A percentile compares a stretch with the other conserved stretches of the same genome.
Evolutionary conservation across 2,888 invertebrate species (phyloP).

Genomic region (Cephus pulcher): DNA sequence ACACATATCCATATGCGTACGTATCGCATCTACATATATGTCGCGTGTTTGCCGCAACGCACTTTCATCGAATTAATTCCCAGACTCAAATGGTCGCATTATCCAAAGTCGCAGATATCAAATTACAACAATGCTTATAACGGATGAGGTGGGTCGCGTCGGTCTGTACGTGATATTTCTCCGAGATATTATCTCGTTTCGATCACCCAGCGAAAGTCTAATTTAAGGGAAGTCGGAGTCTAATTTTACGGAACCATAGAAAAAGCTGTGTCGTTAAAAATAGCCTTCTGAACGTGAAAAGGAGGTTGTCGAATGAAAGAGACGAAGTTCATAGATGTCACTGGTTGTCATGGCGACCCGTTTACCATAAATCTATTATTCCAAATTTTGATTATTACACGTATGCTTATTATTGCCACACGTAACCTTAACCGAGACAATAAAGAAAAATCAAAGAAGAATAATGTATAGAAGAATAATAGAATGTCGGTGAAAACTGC

Average conservation of each 20-base stretch:
- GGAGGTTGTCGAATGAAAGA: constrained; percentile 8
- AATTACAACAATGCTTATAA: not conserved
- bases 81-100: not conserved
- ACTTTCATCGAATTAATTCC: not conserved
- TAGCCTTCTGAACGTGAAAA: not conserved
- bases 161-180: not conserved
- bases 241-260: not conserved
- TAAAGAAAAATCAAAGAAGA: not conserved
- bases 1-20: not conserved
- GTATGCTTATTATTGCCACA: not conserved
- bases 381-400: not conserved
- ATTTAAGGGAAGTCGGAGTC: not conserved
- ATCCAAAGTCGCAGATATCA: not conserved
- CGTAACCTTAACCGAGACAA: not conserved
- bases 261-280: not conserved
- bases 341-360: constrained; percentile 28
- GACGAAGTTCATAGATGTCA: constrained; percentile 10
- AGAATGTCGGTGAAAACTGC: not conserved
- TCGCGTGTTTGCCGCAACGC: not conserved
- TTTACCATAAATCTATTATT: not conserved
- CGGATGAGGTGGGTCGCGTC: not conserved
- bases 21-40: not conserved
- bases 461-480: not conserved
- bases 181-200: not conserved
- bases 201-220: not conserved